A percentile compares a stretch with the other conserved stretches of the same genome.
Conservation (phyloP, 2,888 invertebrate species). For the Hipparchia semele region DNA sequence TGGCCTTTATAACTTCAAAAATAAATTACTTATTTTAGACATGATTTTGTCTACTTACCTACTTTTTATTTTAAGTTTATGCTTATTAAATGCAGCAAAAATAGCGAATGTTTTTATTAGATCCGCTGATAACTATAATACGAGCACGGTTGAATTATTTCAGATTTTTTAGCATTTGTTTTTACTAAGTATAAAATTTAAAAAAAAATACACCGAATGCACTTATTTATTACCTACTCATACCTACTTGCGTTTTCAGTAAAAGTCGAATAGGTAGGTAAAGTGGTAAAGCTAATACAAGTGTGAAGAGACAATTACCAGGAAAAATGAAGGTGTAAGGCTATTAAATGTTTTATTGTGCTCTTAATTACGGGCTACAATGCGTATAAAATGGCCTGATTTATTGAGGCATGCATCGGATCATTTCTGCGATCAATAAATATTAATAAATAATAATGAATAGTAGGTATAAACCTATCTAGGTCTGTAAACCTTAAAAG, state of each 20-base stretch:
- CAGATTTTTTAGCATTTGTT: too few species aligned
- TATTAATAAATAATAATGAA: neutral
- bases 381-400: neutral
- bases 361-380: constrained; percentile 1
- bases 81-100: neutral
- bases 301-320: constrained; percentile 4
- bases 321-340: constrained; percentile 2
- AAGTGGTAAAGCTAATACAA: neutral
- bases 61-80: neutral
- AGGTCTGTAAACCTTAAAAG: too few species aligned
- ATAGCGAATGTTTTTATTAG: neutral
- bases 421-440: neutral
- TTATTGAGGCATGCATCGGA: neutral
- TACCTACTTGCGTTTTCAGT: neutral
- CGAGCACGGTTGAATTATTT: too few species aligned
- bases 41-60: neutral
- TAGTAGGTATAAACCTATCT: too few species aligned
- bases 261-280: neutral
- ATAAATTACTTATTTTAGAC: neutral
- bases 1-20: too few species aligned
- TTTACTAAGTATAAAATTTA: too few species aligned
- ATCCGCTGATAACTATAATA: neutral
- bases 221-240: too few species aligned
- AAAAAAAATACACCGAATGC: too few species aligned
- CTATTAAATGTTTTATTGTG: constrained; percentile 6